A percentile compares a stretch with the other conserved stretches of the same genome.
Conservation (phyloP, 2,888 invertebrate species). For the Agrochola macilenta region DNA sequence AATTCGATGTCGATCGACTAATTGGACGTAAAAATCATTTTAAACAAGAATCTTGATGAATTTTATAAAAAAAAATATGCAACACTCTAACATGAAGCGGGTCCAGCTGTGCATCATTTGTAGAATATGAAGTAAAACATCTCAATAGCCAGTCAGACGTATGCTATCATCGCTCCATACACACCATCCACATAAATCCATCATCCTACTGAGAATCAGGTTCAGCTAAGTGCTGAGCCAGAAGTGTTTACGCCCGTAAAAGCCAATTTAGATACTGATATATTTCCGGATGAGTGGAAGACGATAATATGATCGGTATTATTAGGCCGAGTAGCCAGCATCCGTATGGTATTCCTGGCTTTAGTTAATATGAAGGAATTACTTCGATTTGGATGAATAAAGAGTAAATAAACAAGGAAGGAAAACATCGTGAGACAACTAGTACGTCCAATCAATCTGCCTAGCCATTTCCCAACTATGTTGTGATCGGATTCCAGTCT, state of each 20-base stretch:
- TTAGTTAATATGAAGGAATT: conserved; percentile 3
- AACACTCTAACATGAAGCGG: background rate
- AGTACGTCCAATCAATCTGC: background rate
- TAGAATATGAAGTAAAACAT: background rate
- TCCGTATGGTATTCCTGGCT: background rate
- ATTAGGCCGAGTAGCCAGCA: background rate
- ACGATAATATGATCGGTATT: conserved; percentile 34
- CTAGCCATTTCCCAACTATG: too few relatives aligned
- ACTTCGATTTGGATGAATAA: background rate
- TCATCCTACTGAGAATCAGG: conserved; percentile 34
- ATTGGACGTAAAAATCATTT: background rate
- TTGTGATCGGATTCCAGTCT: too few relatives aligned
- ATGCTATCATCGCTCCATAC: background rate
- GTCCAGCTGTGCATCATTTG: background rate
- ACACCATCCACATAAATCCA: conserved; percentile 29
- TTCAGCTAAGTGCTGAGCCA: conserved; percentile 47
- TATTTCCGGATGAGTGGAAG: conserved; percentile 48
- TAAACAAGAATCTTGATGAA: background rate
- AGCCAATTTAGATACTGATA: conserved; percentile 53
- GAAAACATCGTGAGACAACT: background rate
- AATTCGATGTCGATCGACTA: too few relatives aligned
- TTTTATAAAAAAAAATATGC: background rate
- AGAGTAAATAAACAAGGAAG: background rate
- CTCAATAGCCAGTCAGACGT: background rate
- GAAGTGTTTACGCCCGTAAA: conserved; percentile 52